Conservation (phyloP, 2,113 vertebrate genomes). For the Arothron firmamentum region DNA sequence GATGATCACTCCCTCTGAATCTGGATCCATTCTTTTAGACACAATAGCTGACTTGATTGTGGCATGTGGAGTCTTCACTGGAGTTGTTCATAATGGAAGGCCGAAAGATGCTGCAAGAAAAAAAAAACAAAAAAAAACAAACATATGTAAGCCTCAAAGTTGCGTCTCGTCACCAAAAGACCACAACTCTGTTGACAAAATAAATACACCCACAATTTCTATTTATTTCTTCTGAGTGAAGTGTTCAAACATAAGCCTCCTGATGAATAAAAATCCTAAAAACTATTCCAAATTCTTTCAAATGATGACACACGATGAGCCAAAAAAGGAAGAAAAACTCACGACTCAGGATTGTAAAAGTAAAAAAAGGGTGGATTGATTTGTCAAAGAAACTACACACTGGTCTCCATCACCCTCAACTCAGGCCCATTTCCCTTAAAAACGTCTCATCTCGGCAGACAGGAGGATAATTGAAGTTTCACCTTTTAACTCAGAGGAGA, state of each 20-base stretch:
- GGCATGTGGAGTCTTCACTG: no score
- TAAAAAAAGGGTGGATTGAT: conserved; percentile 23
- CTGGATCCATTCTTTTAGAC: background rate
- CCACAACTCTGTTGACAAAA: no score
- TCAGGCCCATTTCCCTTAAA: conserved; percentile 18
- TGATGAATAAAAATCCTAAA: no score
- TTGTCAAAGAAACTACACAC: conserved; percentile 22
- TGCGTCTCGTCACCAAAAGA: no score
- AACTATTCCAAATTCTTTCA: no score
- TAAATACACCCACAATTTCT: no score
- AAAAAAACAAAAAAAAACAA: no score
- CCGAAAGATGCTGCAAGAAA: no score
- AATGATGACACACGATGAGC: conserved; percentile 8
- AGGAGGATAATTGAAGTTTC: conserved; percentile 53
- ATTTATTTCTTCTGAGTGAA: no score
- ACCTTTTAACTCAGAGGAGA: conserved; percentile 10
- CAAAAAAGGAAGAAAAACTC: conserved; percentile 23
- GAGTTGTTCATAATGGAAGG: no score
- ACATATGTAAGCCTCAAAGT: no score
- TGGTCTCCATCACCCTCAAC: conserved; percentile 6
- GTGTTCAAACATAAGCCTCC: no score
- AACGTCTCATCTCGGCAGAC: conserved; percentile 31
- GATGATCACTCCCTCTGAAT: background rate
- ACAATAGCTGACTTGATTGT: background rate
- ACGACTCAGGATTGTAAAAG: conserved; percentile 3